phyloP scores from a whole-genome alignment of 2,113 vertebrate genomes.

The Excalfactoria chinensis region DNA sequence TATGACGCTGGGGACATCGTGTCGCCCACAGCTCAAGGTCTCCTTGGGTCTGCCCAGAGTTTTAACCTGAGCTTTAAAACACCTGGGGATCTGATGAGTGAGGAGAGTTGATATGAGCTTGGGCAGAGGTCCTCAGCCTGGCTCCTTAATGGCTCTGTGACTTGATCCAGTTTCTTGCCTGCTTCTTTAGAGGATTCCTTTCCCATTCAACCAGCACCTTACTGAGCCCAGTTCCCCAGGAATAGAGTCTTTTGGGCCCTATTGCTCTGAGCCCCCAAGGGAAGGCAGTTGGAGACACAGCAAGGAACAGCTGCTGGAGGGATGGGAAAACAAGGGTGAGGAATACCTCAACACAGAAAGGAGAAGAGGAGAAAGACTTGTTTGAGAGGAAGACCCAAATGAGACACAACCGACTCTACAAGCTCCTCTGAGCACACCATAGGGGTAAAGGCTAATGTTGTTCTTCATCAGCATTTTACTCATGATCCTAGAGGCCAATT shows the following conservation, averaged over 20 bases:
- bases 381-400: neutral
- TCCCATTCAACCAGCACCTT: neutral
- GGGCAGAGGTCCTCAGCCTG: neutral
- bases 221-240: neutral
- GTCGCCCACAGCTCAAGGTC: rapidly evolving
- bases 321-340: neutral
- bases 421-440: neutral
- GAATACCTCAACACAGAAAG: neutral
- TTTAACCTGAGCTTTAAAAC: neutral
- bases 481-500: neutral
- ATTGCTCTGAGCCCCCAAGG: neutral
- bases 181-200: neutral
- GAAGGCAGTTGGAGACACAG: neutral
- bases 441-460: neutral
- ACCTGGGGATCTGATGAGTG: neutral
- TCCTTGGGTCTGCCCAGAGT: neutral
- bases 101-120: neutral
- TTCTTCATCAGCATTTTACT: neutral
- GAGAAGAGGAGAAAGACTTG: neutral
- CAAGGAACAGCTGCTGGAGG: neutral
- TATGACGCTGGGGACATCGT: neutral
- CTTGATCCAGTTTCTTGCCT: neutral
- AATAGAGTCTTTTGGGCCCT: neutral
- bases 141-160: neutral
- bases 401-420: neutral